A percentile compares a stretch with the other conserved stretches of the same genome.
Evolutionary conservation across 2,888 invertebrate genomes (phyloP).

Genomic region (Brachypalpus laphriformis): DNA sequence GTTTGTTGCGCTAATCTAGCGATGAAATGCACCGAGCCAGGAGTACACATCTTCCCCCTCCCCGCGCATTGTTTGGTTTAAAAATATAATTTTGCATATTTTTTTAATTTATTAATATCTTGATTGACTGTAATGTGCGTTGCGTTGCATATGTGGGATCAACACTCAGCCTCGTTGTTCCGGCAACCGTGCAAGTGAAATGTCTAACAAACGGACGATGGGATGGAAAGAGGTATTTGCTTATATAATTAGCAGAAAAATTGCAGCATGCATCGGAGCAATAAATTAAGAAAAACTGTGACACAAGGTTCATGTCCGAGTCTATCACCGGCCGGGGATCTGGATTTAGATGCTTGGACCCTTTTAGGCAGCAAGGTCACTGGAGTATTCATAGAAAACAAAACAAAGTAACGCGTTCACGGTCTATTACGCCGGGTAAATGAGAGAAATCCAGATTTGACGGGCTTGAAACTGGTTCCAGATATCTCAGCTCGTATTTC

Average conservation of each 20-base stretch:
- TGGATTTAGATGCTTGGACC: conserved; percentile 42
- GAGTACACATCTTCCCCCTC: neutral
- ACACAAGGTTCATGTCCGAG: conserved; percentile 49
- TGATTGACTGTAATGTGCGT: conserved; percentile 31
- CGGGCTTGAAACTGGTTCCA: conserved; percentile 6
- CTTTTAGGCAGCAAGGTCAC: conserved; percentile 39
- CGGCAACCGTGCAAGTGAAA: neutral
- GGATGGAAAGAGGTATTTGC: conserved; percentile 7
- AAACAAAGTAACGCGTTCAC: conserved; percentile 10
- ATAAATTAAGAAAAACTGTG: conserved; percentile 46
- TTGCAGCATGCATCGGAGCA: conserved; percentile 35
- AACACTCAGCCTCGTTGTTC: conserved; percentile 13
- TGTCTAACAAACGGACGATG: neutral
- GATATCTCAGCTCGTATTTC: conserved; percentile 37
- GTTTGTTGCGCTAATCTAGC: conserved; percentile 70
- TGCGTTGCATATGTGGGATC: conserved; percentile 10
- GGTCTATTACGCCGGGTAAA: conserved; percentile 53
- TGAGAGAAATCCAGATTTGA: conserved; percentile 39
- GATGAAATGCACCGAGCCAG: conserved; percentile 56
- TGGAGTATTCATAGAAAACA: neutral
- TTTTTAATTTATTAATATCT: conserved; percentile 28
- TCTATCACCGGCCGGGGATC: conserved; percentile 38
- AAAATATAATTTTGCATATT: conserved; percentile 28
- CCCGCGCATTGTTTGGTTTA: conserved; percentile 14
- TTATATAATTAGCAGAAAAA: conserved; percentile 43